Evolutionary conservation across 2,888 invertebrate genomes (phyloP), one percentile per base, ranked within the genome.

Genomic region (Heliothis peltigera): DNA sequence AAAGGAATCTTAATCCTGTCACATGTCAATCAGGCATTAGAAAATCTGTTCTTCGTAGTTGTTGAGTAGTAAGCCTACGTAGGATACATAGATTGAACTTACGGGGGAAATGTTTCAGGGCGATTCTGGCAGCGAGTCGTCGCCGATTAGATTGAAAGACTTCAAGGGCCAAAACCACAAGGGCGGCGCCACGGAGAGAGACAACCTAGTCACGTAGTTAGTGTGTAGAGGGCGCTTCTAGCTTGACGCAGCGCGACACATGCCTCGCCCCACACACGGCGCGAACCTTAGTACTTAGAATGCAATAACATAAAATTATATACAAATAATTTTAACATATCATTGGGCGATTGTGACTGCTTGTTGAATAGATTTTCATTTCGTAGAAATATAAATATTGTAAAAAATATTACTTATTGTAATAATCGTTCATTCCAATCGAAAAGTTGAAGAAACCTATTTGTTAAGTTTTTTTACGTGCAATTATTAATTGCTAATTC

Each of bases 61-160:
- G 10, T 3, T 12, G 21, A 7, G 44, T 19, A 7, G 7, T 15
- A 35, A 25, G 6, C 25, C 6, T 25, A 25, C 12, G 19, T 4
- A 12, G 22, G n/a, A 7, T 28, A 10, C 6, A 35, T 1, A 46
- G n/a, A 18, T n/a, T 39, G 19, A 22, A 0, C 8, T 19, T 4
- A 32, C 39, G 32, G 15, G 32, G 15, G 7, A 4, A 32, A 70
- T 77, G 56, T 84, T 91, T 17, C 89, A 96, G 96, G 96, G 96
- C 84, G 96, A 96, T 91, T 96, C 96, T 77, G 96, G 96, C 84
- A 96, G 96, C 90, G 96, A 96, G 90, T 96, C 96, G 85, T 96
- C 96, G 88, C 96, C 96, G 66, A 94, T 95, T 76, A 91, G 95
- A 83, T 89, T 94, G 81, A 94, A 94, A 87, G 94, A 94, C 87